These are phyloP conservation scores for Latrodectus elegans DNA, from an alignment of 2,888 invertebrate genomes.

Conservation along the genomic window DNA sequence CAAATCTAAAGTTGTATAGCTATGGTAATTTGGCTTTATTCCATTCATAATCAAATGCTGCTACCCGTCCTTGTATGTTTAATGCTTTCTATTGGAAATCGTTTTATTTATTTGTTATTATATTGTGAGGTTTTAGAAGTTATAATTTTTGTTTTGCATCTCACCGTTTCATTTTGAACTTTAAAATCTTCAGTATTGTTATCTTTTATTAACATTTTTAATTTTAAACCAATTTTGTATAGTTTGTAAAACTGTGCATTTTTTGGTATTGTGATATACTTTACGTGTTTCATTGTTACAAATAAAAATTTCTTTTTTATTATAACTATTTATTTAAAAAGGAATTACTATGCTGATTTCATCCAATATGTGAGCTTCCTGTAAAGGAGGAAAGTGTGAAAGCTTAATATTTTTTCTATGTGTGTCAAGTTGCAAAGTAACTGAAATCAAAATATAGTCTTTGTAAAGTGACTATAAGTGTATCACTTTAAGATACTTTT, in stretches of 20 bases:
- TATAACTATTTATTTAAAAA: not conserved
- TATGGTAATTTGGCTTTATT: not conserved
- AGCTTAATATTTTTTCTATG: slow-evolving; percentile 15
- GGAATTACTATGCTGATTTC: slow-evolving; percentile 11
- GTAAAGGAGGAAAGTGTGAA: slow-evolving; percentile 14
- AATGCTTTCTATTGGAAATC: not conserved
- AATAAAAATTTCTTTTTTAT: not conserved
- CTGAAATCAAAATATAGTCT: slow-evolving; percentile 55
- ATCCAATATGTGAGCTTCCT: slow-evolving; percentile 16
- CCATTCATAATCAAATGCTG: not conserved
- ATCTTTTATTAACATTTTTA: not conserved
- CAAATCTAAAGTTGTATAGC: not conserved
- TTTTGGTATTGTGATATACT: slow-evolving; percentile 20
- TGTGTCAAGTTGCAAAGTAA: slow-evolving; percentile 40
- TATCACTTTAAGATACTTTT: slow-evolving; percentile 24
- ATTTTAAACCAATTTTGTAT: slow-evolving; percentile 4
- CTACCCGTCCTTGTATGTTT: slow-evolving; percentile 1
- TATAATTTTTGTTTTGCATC: not conserved
- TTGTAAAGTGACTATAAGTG: slow-evolving; percentile 33
- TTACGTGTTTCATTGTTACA: not conserved
- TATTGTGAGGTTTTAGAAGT: not conserved
- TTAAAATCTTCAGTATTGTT: slow-evolving; percentile 17
- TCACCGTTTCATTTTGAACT: not conserved
- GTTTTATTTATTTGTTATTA: not conserved
- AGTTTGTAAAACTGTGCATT: slow-evolving; percentile 12